Evolutionary conservation across 2,888 invertebrate genomes (phyloP).

Genomic region (Brachyptera risi): DNA sequence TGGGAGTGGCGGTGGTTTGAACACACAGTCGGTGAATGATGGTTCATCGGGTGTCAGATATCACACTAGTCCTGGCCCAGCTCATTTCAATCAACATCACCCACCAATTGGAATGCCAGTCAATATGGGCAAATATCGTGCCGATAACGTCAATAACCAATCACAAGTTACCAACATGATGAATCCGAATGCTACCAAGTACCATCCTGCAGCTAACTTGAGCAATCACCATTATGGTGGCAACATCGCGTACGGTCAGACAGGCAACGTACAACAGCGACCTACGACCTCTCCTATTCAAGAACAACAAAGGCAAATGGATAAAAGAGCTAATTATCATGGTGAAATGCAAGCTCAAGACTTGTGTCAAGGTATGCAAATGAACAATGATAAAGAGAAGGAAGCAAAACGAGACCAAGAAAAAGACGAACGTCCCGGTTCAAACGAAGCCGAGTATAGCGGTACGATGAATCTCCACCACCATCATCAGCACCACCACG

Average conservation of each 20-base stretch:
- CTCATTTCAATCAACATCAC: constrained; percentile 53
- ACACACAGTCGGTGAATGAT: constrained; percentile 33
- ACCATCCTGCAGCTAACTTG: constrained; percentile 28
- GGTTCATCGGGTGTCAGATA: constrained; percentile 32
- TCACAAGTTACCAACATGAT: constrained; percentile 32
- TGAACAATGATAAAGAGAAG: constrained; percentile 32
- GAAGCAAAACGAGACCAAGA: constrained; percentile 31
- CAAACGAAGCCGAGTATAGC: constrained; percentile 34
- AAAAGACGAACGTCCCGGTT: constrained; percentile 33
- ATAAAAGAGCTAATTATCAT: constrained; percentile 45
- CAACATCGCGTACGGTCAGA: constrained; percentile 33
- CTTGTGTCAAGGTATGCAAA: constrained; percentile 33
- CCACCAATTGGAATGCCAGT: constrained; percentile 53
- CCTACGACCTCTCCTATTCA: constrained; percentile 38
- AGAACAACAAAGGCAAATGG: constrained; percentile 46
- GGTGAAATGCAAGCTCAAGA: constrained; percentile 34
- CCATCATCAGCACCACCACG: constrained; percentile 31
- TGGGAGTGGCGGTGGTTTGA: constrained; percentile 34
- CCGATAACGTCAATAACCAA: constrained; percentile 38
- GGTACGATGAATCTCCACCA: constrained; percentile 31
- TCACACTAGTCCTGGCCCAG: constrained; percentile 34
- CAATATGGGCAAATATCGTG: constrained; percentile 58
- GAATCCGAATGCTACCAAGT: constrained; percentile 33
- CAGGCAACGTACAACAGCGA: constrained; percentile 33
- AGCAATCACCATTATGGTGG: constrained; percentile 29